These are phyloP conservation scores for Pollachius pollachius DNA, from an alignment of 2,113 vertebrate species.

Conservation along the genomic window DNA sequence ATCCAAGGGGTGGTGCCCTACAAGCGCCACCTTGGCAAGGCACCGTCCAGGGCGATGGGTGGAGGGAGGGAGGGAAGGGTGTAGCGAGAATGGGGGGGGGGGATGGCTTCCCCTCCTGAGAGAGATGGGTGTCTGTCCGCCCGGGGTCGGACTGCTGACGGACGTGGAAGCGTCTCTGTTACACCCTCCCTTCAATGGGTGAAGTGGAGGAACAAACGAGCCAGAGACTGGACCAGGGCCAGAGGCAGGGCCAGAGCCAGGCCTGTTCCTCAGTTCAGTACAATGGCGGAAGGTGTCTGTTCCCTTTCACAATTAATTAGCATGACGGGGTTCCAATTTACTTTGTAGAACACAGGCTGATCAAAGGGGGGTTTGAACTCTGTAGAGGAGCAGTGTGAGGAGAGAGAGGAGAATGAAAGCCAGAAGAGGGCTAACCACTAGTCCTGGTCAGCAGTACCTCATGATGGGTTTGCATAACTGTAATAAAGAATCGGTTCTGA, in stretches of 20 bases:
- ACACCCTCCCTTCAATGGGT: slow-evolving; percentile 37
- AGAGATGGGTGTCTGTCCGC: slow-evolving; percentile 39
- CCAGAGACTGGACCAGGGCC: background rate
- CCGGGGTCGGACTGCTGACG: slow-evolving; percentile 27
- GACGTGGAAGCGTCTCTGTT: slow-evolving; percentile 43
- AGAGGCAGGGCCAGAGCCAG: slow-evolving; percentile 10
- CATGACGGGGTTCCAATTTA: slow-evolving; percentile 17
- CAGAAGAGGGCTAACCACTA: too few species aligned
- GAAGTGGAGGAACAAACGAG: slow-evolving; percentile 48
- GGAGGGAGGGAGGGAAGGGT: slow-evolving; percentile 47
- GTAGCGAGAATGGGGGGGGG: slow-evolving; percentile 31
- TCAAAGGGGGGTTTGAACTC: slow-evolving; percentile 36
- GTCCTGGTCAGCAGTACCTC: too few species aligned
- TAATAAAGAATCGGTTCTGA: too few species aligned
- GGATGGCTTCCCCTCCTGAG: slow-evolving; percentile 41
- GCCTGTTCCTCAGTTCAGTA: slow-evolving; percentile 18
- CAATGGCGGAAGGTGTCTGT: slow-evolving; percentile 39
- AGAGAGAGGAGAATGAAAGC: background rate
- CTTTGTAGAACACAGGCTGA: slow-evolving; percentile 21
- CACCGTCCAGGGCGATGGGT: too few species aligned
- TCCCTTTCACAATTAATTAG: slow-evolving; percentile 51
- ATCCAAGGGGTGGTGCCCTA: too few species aligned
- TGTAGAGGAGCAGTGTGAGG: slow-evolving; percentile 18
- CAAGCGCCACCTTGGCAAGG: too few species aligned
- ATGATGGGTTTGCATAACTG: too few species aligned